phyloP scores from a whole-genome alignment of 2,888 invertebrate genomes.

The Drosophila vallismaia region DNA sequence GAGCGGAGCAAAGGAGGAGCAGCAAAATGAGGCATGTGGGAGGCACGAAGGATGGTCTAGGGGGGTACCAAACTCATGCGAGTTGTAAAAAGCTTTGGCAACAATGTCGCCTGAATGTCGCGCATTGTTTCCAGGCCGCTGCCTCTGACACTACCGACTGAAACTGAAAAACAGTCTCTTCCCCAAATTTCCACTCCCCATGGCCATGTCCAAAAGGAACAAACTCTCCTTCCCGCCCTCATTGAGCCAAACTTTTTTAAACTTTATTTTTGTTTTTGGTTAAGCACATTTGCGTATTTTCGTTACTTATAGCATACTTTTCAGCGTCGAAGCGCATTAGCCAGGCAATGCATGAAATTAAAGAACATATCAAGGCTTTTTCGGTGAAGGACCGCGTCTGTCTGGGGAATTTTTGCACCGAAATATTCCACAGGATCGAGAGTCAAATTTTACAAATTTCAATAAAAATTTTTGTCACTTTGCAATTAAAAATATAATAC shows the following conservation, averaged over 20 bases:
- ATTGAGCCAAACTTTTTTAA: slow-evolving; percentile 32
- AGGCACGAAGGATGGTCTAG: neutral
- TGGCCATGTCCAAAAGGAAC: neutral
- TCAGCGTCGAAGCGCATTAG: slow-evolving; percentile 77
- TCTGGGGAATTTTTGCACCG: slow-evolving; percentile 5
- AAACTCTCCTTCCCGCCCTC: neutral
- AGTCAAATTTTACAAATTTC: neutral
- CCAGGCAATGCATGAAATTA: slow-evolving; percentile 80
- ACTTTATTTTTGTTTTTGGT: slow-evolving; percentile 65
- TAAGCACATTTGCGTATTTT: slow-evolving; percentile 77
- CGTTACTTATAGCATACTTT: slow-evolving; percentile 75
- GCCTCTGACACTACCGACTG: slow-evolving; percentile 56
- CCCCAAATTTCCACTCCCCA: neutral
- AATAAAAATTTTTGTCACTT: neutral
- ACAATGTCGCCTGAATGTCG: slow-evolving; percentile 79
- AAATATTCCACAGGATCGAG: neutral
- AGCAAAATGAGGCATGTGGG: neutral
- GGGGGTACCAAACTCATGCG: slow-evolving; percentile 58
- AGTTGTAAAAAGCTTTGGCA: slow-evolving; percentile 79
- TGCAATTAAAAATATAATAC: neutral
- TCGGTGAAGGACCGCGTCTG: slow-evolving; percentile 17
- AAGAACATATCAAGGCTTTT: slow-evolving; percentile 60
- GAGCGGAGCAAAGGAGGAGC: neutral
- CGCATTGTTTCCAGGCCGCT: slow-evolving; percentile 78
- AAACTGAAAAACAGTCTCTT: slow-evolving; percentile 30